phyloP scores from a whole-genome alignment of 1,140 invertebrate genomes.

The Apocrypta bakeri region DNA sequence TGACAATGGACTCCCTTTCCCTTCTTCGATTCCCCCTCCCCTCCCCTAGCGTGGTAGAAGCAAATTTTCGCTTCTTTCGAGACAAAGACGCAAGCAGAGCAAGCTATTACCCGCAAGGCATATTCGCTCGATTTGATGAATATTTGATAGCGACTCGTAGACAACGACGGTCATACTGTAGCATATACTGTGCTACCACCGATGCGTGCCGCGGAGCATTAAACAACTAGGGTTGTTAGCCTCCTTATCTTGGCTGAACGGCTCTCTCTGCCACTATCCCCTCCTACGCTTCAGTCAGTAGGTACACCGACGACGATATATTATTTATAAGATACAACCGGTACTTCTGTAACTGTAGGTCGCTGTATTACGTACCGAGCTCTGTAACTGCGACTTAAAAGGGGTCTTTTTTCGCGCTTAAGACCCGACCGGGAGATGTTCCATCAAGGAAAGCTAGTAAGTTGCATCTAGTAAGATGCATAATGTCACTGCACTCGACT shows the following conservation, averaged over 20 bases:
- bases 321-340: constrained; percentile 64
- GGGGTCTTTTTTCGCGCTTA: constrained; percentile 21
- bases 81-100: constrained; percentile 26
- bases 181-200: neutral
- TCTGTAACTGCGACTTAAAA: constrained; percentile 1
- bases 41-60: neutral
- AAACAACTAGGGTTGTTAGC: constrained; percentile 72
- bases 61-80: neutral
- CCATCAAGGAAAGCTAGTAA: neutral
- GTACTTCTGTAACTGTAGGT: constrained; percentile 49
- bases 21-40: neutral
- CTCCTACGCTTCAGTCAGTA: constrained; percentile 12
- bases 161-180: neutral
- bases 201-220: constrained; percentile 63
- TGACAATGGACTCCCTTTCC: no score
- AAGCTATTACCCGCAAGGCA: neutral
- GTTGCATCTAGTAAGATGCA: neutral
- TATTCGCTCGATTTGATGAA: constrained; percentile 64
- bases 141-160: constrained; percentile 63
- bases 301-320: constrained; percentile 55
- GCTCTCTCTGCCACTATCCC: neutral
- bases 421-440: neutral
- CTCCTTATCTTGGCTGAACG: constrained; percentile 64
- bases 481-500: neutral
- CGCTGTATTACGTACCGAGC: constrained; percentile 21